Base-by-base conservation (phyloP, 2,888 invertebrate genomes). In the Deladenus siricidicola region DNA sequence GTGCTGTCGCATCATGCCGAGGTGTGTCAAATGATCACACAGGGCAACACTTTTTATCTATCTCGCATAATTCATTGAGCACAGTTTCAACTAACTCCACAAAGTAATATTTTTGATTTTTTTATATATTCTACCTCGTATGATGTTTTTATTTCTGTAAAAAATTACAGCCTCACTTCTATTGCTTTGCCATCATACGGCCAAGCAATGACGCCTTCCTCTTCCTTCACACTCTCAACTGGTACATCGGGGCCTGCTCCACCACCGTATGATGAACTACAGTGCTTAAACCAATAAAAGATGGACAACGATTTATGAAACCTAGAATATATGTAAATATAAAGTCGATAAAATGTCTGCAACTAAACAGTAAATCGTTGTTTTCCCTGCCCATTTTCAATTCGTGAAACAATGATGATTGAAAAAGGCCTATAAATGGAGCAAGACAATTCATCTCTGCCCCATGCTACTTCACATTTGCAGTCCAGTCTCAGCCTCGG, bases 261-360 rank as follows among this genome's bases (percentile, higher is more conserved):
- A 28, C 58, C 57, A 21, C 24, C 58, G 23, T 58, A 58, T 52
- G 58, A 58, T 28, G 58, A 58, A 44, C 19, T 53, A 30, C 42
- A 58, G 53, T 29, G 14, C 6, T 34, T 34, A 34, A n/a, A n/a
- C n/a, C n/a, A n/a, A n/a, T n/a, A n/a, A n/a, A n/a, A n/a, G n/a
- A n/a, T n/a, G n/a, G n/a, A n/a, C n/a, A n/a, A n/a, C n/a, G n/a
- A n/a, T n/a, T n/a, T n/a, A n/a, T n/a, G n/a, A n/a, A n/a, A n/a
- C n/a, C n/a, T n/a, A n/a, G n/a, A n/a, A n/a, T n/a, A n/a, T n/a
- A n/a, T n/a, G n/a, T n/a, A n/a, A n/a, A n/a, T n/a, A n/a, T n/a
- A n/a, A n/a, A n/a, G n/a, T n/a, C n/a, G n/a, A n/a, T n/a, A n/a
- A n/a, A n/a, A n/a, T n/a, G n/a, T n/a, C n/a, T n/a, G n/a, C n/a